These are phyloP conservation scores for Podarcis cretensis DNA, from an alignment of 2,113 vertebrate genomes.

Conservation along the genomic window DNA sequence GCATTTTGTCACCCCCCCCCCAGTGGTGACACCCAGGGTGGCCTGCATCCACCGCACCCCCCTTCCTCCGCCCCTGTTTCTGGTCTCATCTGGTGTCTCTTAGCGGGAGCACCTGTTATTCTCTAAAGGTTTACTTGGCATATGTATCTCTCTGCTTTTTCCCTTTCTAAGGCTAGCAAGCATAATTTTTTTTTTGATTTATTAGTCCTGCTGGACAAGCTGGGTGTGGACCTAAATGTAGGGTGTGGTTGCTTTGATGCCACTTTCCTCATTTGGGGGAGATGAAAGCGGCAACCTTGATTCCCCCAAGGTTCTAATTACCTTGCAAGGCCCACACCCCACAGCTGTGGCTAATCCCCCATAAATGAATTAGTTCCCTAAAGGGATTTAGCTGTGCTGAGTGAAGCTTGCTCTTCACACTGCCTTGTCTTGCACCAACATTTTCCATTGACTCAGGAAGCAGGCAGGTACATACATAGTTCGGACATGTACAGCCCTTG, in stretches of 20 bases:
- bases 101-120: background rate
- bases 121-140: background rate
- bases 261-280: background rate
- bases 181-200: background rate
- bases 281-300: background rate
- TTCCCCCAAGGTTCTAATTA: constrained; percentile 2
- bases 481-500: background rate
- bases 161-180: background rate
- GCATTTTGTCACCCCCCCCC: no score
- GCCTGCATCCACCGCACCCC: no score
- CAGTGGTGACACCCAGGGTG: no score
- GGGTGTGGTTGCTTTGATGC: constrained; percentile 12
- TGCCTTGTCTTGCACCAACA: background rate
- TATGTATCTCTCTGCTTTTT: background rate
- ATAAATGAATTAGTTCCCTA: background rate
- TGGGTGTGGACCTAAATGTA: constrained; percentile 12
- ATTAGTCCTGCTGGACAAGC: background rate
- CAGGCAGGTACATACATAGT: background rate
- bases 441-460: background rate
- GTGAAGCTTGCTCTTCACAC: background rate
- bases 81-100: background rate
- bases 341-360: constrained; percentile 19
- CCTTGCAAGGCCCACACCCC: constrained; percentile 6
- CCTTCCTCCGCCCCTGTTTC: background rate
- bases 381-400: background rate